Percentiles rank a stretch among this genome's conserved stretches.
Evolutionary conservation across 2,888 invertebrate species (phyloP).

Genomic region (Dolichopus griseipennis): DNA sequence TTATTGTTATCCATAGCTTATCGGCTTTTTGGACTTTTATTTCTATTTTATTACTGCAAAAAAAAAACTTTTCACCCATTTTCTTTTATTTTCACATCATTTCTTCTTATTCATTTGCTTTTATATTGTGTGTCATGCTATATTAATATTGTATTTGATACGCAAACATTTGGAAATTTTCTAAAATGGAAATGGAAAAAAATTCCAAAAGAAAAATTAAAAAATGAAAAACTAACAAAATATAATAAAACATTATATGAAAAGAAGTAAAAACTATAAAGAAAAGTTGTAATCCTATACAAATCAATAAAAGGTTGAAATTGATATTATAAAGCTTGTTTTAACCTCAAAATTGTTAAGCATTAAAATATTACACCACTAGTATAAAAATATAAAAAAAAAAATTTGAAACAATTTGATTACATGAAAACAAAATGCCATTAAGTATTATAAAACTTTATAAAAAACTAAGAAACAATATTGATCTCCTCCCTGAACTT

Average conservation of each 20-base stretch:
- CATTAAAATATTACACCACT: background rate
- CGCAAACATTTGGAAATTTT: background rate
- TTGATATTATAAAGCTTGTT: conserved; percentile 1
- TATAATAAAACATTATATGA: no score
- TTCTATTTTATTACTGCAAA: background rate
- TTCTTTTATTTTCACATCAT: background rate
- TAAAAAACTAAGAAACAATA: no score
- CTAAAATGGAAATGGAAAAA: background rate
- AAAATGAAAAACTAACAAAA: no score
- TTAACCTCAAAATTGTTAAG: background rate
- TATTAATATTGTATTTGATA: background rate
- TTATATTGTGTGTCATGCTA: background rate
- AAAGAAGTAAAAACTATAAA: background rate
- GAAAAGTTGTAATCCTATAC: background rate
- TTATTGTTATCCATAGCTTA: conserved; percentile 4
- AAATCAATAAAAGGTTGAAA: conserved; percentile 4
- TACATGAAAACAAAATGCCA: background rate
- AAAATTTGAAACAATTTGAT: background rate
- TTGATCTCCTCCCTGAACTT: no score
- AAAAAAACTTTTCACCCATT: background rate
- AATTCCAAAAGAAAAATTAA: no score
- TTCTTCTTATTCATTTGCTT: background rate
- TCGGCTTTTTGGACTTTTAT: background rate
- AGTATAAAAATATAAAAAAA: background rate
- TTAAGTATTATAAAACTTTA: no score